Base-by-base conservation (phyloP, 64 coral and sea anemone genomes). In the Cladopsammia gracilis region DNA sequence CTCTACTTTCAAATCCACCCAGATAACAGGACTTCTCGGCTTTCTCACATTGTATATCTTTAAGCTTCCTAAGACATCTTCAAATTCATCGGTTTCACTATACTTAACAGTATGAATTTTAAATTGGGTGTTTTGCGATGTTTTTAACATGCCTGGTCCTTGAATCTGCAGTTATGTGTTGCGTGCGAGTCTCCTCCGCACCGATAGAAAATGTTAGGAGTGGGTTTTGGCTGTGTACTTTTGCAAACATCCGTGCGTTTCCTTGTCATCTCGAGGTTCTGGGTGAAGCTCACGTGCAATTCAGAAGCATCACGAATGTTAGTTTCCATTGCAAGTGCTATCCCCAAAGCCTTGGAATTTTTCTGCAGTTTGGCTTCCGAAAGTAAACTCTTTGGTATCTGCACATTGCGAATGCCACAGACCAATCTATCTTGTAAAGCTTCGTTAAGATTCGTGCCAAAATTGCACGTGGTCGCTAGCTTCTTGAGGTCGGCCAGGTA, bases 121-220 rank as follows among this genome's bases (percentile, higher is more conserved):
- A n/a, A n/a, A n/a, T 44, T 24, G 2, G 23, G 56, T 62, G 56
- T 60, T 62, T 19, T 62, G 12, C 85, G 73, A 48, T 72, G 53
- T 26, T 26, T 13, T n/a, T n/a, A n/a, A 46, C 85, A 87, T 8
- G 26, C 25, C 47, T 72, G 44, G 15, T 87, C 48, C 70, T 87
- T 74, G 56, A 73, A 87, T 73, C 67, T 59, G 19, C 34, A 87
- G 22, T 25, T 87, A 24, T 73, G 85, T 51, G 50, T 66, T 1
- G 10, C 24, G 50, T 87, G 69, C 13, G 79, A 45, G 64, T 87
- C 25, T 74, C 51, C 85, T 14, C 51, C 66, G 9, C 90, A 79
- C 48, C 61, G 75, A 19, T 84, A 92, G 74, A n/a, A 25, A 92
- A n/a, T n/a, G 6, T 62, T 84, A 62, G 24, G n/a, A 73, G 56